Evolutionary conservation across 92 coral and sea anemone species (phyloP).

Genomic region (Nematostella vectensis): DNA sequence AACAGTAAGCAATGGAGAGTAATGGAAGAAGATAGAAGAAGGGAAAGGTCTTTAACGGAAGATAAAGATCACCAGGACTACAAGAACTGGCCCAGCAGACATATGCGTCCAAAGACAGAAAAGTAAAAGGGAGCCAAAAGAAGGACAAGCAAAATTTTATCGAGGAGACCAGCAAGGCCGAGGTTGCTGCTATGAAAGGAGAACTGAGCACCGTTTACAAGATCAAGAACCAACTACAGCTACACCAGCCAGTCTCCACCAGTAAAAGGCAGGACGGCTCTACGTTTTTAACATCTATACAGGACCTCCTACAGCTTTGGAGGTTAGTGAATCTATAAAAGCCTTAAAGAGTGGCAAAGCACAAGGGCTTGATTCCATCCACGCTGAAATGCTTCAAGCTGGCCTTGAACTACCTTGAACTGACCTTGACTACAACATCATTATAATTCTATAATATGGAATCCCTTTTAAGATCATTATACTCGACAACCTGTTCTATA

Average conservation of each 20-base stretch:
- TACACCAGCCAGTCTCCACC: conserved; percentile 1
- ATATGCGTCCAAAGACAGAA: conserved; percentile 3
- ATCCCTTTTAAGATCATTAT: too few species aligned
- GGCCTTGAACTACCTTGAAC: too few species aligned
- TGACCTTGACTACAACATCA: too few species aligned
- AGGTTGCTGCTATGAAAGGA: not conserved
- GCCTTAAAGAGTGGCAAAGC: too few species aligned
- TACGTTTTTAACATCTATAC: not conserved
- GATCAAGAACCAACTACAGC: conserved; percentile 8
- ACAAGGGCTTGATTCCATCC: too few species aligned
- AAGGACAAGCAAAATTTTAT: conserved; percentile 5
- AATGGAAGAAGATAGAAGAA: conserved; percentile 16
- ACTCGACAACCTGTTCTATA: too few species aligned
- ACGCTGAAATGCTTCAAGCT: too few species aligned
- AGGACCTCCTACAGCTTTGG: too few species aligned
- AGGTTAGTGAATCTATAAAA: too few species aligned
- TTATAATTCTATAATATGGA: too few species aligned
- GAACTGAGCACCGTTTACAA: not conserved
- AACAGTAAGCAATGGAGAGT: conserved; percentile 8
- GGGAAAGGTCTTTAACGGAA: conserved; percentile 4
- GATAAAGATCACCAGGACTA: conserved; percentile 9
- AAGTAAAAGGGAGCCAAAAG: conserved; percentile 6
- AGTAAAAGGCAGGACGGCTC: conserved; percentile 16
- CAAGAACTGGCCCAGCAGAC: not conserved
- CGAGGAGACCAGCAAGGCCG: conserved; percentile 3